A percentile compares a stretch with the other conserved stretches of the same genome.
phyloP scores from a whole-genome alignment of 2,113 vertebrate genomes.

The Thalassoma bifasciatum region DNA sequence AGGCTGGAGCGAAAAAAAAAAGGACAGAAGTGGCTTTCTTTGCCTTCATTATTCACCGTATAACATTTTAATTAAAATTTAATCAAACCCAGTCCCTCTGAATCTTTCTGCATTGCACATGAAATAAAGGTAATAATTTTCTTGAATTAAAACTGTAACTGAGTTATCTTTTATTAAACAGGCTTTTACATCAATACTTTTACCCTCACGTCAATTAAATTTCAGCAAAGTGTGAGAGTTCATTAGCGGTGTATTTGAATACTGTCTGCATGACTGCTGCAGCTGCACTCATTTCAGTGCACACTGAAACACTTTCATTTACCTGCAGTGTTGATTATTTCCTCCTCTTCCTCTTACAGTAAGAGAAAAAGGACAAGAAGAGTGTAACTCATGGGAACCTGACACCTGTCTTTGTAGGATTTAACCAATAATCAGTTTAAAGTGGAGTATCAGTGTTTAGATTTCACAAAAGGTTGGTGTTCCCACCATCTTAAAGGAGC shows the following conservation, averaged over 20 bases:
- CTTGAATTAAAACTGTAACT: slow-evolving; percentile 22
- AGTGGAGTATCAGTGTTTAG: slow-evolving; percentile 19
- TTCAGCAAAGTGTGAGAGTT: slow-evolving; percentile 12
- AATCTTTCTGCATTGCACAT: not conserved
- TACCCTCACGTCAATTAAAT: slow-evolving; percentile 25
- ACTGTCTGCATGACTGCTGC: slow-evolving; percentile 15
- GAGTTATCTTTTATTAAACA: slow-evolving; percentile 19
- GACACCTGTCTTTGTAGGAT: not conserved
- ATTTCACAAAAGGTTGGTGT: slow-evolving; percentile 22
- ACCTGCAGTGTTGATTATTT: not conserved
- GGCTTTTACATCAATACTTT: slow-evolving; percentile 14
- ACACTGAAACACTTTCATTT: slow-evolving; percentile 12
- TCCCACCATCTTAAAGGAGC: slow-evolving; percentile 23
- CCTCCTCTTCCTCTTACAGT: not conserved
- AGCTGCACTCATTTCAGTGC: slow-evolving; percentile 3
- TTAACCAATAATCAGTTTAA: slow-evolving; percentile 1
- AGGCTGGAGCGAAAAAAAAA: not conserved
- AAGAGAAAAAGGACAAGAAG: not conserved
- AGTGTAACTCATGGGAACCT: slow-evolving; percentile 7
- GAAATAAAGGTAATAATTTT: slow-evolving; percentile 17
- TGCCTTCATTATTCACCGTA: slow-evolving; percentile 4
- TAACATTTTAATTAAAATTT: slow-evolving; percentile 34
- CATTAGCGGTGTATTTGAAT: not conserved
- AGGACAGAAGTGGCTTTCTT: slow-evolving; percentile 4
- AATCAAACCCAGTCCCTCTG: slow-evolving; percentile 7